Evolutionary conservation across 2,797 vertebrate species (phyloP), one percentile per base, ranked within the genome.

Genomic region (Amniataba percoides): DNA sequence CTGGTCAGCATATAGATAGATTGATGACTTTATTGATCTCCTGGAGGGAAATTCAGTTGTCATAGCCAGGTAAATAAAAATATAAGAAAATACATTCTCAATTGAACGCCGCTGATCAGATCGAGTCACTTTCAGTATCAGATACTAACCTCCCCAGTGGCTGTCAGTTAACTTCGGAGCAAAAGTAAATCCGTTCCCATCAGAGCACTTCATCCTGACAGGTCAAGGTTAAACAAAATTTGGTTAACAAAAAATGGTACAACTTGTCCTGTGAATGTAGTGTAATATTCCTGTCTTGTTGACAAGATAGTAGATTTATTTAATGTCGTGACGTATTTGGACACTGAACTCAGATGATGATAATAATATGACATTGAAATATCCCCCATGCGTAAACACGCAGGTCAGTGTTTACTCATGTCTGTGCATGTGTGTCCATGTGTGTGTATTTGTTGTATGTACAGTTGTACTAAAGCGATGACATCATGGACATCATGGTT

Each of bases 401-500:
- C 19, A 19, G 16, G 23, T 46, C 8, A 31, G 27, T n/a, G 15
- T 56, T 14, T 49, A 13, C 25, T 39, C 27, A 25, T 63, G 55
- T 65, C 2, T 46, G 51, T 63, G 14, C 39, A 23, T 63, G 16
- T 43, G 13, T 42, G 6, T 31, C 27, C 43, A 4, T 31, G 21
- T 61, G 46, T 64, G 25, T 62, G 62, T 52, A 16, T 71, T 43
- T 63, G 51, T 25, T 58, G 12, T 51, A 25, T 62, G 42, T 42
- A 1, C 53, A 36, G 27, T 43, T 61, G 48, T 48, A 25, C 46
- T 34, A 53, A 70, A 82, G n/a, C 21, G 39, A 84, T 82, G 78
- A 80, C 77, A 23, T 86, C 75, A 83, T 75, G 27, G 78, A 80
- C 77, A 23, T 86, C 75, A 83, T 75, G 27, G 53, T 77, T 83